Evolutionary conservation across 1,140 invertebrate genomes (phyloP).

Genomic region (Anastrepha ludens): DNA sequence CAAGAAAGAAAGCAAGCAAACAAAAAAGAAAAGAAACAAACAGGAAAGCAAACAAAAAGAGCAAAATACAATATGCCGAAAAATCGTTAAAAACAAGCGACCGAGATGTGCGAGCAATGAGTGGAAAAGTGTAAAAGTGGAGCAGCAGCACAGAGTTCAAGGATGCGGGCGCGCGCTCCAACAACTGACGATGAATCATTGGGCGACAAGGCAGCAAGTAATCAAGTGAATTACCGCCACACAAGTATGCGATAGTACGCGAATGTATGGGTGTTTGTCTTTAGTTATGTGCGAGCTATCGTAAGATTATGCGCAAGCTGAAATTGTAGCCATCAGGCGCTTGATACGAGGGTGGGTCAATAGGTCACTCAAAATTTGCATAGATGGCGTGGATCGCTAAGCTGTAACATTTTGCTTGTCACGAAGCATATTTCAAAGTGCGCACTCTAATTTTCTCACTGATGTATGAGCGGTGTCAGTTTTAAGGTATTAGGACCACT

Average conservation of each 20-base stretch:
- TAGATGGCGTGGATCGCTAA: too few relatives aligned
- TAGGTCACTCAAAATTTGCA: too few relatives aligned
- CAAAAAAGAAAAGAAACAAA: neutral
- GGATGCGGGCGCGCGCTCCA: conserved; percentile 9
- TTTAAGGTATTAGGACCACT: too few relatives aligned
- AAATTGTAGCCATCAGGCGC: too few relatives aligned
- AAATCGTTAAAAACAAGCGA: conserved; percentile 43
- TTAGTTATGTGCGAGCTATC: neutral
- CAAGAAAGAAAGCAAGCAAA: neutral
- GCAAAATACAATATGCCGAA: neutral
- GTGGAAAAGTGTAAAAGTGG: neutral
- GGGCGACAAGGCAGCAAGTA: conserved; percentile 12
- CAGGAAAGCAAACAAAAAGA: neutral
- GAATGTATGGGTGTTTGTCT: neutral
- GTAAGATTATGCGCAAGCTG: too few relatives aligned
- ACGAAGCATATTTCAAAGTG: too few relatives aligned
- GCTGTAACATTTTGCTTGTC: too few relatives aligned
- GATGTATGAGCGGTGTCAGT: too few relatives aligned
- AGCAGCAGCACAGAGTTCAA: conserved; percentile 18
- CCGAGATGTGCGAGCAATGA: neutral
- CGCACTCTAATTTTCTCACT: too few relatives aligned
- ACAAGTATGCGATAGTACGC: too few relatives aligned
- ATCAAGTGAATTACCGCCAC: neutral
- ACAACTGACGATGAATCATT: conserved; percentile 16
- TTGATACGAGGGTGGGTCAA: too few relatives aligned